phyloP scores from a whole-genome alignment of 2,888 invertebrate species.

The Diplolepis rosae region DNA sequence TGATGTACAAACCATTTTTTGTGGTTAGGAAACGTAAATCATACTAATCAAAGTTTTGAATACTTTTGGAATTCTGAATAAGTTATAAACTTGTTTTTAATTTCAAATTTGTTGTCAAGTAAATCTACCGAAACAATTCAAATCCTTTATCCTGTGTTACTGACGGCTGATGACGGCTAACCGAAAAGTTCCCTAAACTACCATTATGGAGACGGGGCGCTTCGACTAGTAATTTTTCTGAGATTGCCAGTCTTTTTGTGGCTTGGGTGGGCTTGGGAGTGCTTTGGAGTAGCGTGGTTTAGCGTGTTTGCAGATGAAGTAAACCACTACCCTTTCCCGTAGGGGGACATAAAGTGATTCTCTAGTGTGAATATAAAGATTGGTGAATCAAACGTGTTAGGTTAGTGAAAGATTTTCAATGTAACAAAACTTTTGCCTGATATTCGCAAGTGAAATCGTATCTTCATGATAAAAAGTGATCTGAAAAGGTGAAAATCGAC shows the following conservation, averaged over 20 bases:
- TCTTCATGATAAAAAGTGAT: not conserved
- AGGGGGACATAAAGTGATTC: constrained; percentile 6
- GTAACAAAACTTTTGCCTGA: not conserved
- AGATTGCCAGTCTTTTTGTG: constrained; percentile 15
- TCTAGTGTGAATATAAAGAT: not conserved
- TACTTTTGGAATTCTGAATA: too few species aligned
- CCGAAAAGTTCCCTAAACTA: not conserved
- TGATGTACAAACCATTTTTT: too few species aligned
- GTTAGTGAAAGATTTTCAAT: not conserved
- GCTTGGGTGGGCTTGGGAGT: too few species aligned
- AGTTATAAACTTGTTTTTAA: too few species aligned
- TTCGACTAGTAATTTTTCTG: not conserved
- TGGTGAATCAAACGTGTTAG: constrained; percentile 10
- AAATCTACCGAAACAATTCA: too few species aligned
- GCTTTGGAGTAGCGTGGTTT: constrained; percentile 13
- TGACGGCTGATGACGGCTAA: not conserved
- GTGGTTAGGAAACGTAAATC: too few species aligned
- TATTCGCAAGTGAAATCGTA: not conserved
- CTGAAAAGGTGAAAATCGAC: not conserved
- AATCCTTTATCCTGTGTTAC: too few species aligned
- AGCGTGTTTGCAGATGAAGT: constrained; percentile 10
- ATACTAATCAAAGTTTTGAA: too few species aligned
- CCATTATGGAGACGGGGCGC: not conserved
- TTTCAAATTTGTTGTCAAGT: too few species aligned
- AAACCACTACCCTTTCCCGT: constrained; percentile 20